Percentiles rank a stretch among this genome's conserved stretches.
Conservation (phyloP, 1,140 invertebrate species). For the Myzus persicae region DNA sequence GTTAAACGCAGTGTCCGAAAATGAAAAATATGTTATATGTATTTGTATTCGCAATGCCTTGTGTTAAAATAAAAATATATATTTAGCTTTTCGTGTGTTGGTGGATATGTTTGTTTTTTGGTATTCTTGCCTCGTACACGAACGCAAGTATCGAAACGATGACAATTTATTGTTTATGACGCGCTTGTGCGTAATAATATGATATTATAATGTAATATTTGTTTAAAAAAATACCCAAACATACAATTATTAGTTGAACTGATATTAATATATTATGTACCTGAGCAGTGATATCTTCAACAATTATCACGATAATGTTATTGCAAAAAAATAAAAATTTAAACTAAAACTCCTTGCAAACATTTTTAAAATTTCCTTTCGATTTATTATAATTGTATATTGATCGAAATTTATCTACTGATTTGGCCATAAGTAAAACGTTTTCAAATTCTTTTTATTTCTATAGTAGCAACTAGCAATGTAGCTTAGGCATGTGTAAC, state of each 20-base stretch:
- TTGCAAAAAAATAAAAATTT: background rate
- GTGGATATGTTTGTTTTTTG: background rate
- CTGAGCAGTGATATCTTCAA: background rate
- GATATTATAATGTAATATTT: background rate
- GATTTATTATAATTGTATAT: background rate
- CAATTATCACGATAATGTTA: background rate
- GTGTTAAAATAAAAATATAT: slow-evolving; percentile 10
- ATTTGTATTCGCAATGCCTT: background rate
- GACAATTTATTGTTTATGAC: background rate
- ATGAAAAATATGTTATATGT: background rate
- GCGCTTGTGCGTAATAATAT: background rate
- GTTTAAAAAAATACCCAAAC: background rate
- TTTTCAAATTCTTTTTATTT: background rate
- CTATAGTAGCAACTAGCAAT: background rate
- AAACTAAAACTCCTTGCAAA: background rate
- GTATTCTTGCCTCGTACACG: background rate
- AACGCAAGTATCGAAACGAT: background rate
- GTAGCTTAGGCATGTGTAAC: background rate
- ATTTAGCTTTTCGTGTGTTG: background rate
- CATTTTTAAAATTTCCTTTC: background rate
- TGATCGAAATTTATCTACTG: background rate
- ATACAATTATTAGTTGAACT: background rate
- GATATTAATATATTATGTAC: no score
- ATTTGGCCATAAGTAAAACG: background rate
- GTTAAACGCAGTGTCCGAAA: background rate